Evolutionary conservation across 2,888 invertebrate genomes (phyloP).

Genomic region (Eurytoma californica): DNA sequence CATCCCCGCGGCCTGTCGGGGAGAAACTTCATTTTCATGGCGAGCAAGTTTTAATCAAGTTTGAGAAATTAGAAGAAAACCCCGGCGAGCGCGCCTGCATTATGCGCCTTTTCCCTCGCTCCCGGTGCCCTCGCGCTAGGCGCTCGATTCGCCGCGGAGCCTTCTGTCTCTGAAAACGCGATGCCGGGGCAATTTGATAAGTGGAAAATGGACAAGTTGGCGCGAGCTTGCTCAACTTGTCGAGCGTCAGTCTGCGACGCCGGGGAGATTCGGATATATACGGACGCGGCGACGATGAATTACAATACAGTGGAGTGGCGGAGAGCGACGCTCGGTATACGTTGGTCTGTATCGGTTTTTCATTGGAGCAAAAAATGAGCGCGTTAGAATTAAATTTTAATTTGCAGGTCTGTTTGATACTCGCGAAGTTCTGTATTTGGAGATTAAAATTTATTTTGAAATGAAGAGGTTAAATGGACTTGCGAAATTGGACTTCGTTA

Average conservation of each 20-base stretch:
- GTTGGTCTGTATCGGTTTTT: neutral
- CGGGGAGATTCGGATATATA: neutral
- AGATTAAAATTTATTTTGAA: too few relatives aligned
- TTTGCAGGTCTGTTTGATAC: too few relatives aligned
- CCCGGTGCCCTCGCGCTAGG: slow-evolving; percentile 12
- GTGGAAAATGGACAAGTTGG: slow-evolving; percentile 63
- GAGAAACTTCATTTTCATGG: slow-evolving; percentile 68
- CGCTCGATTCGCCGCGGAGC: slow-evolving; percentile 20
- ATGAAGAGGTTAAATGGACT: too few relatives aligned
- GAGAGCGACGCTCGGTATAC: neutral
- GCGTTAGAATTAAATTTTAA: too few relatives aligned
- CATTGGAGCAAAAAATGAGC: too few relatives aligned
- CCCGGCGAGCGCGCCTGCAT: slow-evolving; percentile 48
- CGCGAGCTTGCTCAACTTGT: slow-evolving; percentile 62
- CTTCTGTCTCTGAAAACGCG: slow-evolving; percentile 31
- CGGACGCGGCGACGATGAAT: neutral
- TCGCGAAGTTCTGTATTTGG: too few relatives aligned
- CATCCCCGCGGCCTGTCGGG: slow-evolving; percentile 18
- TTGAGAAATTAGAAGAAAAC: slow-evolving; percentile 70
- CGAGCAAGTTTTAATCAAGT: slow-evolving; percentile 72
- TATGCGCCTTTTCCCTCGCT: slow-evolving; percentile 47
- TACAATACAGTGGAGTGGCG: neutral
- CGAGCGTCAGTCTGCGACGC: neutral
- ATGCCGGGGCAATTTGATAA: slow-evolving; percentile 62
- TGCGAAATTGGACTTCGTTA: too few relatives aligned